Evolutionary conservation across 2,797 vertebrate genomes (phyloP), one percentile per base, ranked within the genome.

Genomic region (Tauraco hartlaubi): DNA sequence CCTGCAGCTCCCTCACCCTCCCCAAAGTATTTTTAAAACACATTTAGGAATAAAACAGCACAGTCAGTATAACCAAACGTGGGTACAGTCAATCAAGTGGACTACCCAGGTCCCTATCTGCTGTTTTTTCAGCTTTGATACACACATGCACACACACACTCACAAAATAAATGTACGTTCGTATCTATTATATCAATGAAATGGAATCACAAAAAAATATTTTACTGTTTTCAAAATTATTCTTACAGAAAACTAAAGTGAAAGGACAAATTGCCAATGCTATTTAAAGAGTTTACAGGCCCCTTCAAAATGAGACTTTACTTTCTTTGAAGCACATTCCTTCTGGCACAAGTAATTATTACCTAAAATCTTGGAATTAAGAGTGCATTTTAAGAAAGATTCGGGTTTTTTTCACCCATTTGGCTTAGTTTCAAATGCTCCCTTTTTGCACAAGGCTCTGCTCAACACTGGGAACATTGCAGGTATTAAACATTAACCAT

Each of bases 261-360:
- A 86, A 92, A 94, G 18, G 82, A 71, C 19, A 55, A 95, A 81
- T 88, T 84, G 28, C 51, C 69, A 84, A 17, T 52, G 44, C 48
- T 84, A 72, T 85, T 93, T 91, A 85, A 90, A 92, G 61, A 72
- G 62, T 77, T 94, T 79, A 75, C n/a, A 71, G 26, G 20, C 55
- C 14, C 18, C 39, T 86, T 74, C 68, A 80, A 85, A 97, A 89
- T 81, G 21, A 75, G 76, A 67, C 44, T 88, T 83, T 26, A 66
- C 46, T 80, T 91, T 93, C 51, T 72, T 84, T 92, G 74, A 90
- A 90, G 52, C 58, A 89, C 52, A 64, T 94, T 92, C 64, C 63
- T 92, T 90, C 77, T 87, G 66, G 91, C 90, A 87, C 29, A 68
- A 93, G 46, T 76, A 94, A 88, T 80, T 86, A 89, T 69, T 94